A percentile compares a stretch with the other conserved stretches of the same genome.
Conservation (phyloP, 1,140 invertebrate genomes). For the Sitodiplosis mosellana region DNA sequence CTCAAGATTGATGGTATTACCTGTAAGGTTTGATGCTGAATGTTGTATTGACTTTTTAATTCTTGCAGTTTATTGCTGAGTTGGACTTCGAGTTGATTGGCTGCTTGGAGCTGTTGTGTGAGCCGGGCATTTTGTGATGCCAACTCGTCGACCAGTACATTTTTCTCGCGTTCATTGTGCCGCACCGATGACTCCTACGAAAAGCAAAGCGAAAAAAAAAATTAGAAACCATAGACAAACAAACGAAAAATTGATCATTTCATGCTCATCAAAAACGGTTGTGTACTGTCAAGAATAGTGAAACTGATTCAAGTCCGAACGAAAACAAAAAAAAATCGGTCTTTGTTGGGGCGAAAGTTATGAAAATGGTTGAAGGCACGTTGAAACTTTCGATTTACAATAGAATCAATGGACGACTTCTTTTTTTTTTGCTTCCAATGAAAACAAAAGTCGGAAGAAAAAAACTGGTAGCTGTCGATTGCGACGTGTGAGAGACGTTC, state of each 20-base stretch:
- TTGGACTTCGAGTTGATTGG: constrained; percentile 60
- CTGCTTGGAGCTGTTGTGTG: constrained; percentile 70
- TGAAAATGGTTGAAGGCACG: no score
- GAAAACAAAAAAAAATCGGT: not conserved
- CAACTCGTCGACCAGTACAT: constrained; percentile 63
- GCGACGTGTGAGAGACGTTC: no score
- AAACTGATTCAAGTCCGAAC: no score
- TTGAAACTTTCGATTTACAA: no score
- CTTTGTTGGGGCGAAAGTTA: not conserved
- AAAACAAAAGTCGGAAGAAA: no score
- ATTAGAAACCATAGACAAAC: not conserved
- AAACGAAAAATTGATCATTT: not conserved
- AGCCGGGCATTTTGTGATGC: constrained; percentile 80
- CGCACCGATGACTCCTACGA: constrained; percentile 26
- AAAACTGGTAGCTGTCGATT: no score
- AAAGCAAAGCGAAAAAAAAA: not conserved
- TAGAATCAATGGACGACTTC: no score
- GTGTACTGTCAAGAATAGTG: not conserved
- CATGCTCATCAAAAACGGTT: not conserved
- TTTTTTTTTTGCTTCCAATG: no score
- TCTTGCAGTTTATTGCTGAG: constrained; percentile 59
- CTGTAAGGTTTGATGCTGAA: constrained; percentile 55
- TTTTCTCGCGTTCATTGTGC: constrained; percentile 61
- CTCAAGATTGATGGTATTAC: constrained; percentile 14
- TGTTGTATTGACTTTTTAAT: constrained; percentile 64